Conservation (phyloP, 2,113 vertebrate genomes). For the Danionella cerebrum region DNA sequence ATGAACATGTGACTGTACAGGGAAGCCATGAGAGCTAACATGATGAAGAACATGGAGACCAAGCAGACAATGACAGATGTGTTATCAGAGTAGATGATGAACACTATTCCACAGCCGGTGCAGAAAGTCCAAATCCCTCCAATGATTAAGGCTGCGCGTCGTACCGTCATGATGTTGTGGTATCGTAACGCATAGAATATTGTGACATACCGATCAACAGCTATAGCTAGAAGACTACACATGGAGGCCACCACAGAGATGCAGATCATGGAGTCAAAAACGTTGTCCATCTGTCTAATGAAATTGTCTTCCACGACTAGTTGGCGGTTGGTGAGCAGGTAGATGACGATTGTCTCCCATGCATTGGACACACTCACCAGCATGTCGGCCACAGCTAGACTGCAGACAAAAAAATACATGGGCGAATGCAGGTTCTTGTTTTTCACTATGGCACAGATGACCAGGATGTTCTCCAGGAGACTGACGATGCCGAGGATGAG, state of each 20-base stretch:
- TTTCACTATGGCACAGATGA: conserved; percentile 74
- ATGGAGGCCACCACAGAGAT: conserved; percentile 83
- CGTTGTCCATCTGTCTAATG: conserved; percentile 76
- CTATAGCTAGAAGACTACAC: conserved; percentile 81
- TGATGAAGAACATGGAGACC: conserved; percentile 79
- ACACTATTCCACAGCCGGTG: conserved; percentile 74
- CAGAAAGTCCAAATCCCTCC: conserved; percentile 74
- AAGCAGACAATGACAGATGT: conserved; percentile 79
- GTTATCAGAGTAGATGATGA: conserved; percentile 79
- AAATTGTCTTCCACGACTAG: conserved; percentile 67
- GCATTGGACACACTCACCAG: conserved; percentile 79
- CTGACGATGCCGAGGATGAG: conserved; percentile 72
- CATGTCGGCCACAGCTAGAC: conserved; percentile 78
- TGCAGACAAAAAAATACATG: conserved; percentile 85
- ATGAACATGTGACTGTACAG: conserved; percentile 84
- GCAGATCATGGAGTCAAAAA: conserved; percentile 84
- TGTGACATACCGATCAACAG: conserved; percentile 79
- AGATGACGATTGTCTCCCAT: conserved; percentile 79
- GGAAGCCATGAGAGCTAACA: conserved; percentile 79
- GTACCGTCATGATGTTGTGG: conserved; percentile 79
- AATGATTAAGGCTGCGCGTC: conserved; percentile 65
- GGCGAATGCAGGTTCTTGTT: conserved; percentile 81
- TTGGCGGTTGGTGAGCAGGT: conserved; percentile 62
- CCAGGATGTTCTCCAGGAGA: conserved; percentile 78
- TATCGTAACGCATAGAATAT: conserved; percentile 83